A percentile compares a stretch with the other conserved stretches of the same genome.
Evolutionary conservation across 30 jellyfish, hydroid and myxozoan genomes (phyloP).

Genomic region (Nemopilema nomurai): DNA sequence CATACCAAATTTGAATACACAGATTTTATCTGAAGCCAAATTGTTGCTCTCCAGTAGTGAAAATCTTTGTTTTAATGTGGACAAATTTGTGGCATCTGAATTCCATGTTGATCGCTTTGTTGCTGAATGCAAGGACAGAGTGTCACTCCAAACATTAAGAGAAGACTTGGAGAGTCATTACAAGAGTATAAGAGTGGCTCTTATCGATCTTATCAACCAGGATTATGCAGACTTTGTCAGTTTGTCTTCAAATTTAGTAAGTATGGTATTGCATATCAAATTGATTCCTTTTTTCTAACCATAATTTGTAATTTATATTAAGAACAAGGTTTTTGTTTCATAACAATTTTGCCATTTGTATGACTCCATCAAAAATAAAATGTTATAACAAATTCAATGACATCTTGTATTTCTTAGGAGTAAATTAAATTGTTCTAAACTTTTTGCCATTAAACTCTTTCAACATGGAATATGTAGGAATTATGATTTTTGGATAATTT

Average conservation of each 20-base stretch:
- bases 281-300: no score
- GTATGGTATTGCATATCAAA: not conserved
- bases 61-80: slow-evolving; percentile 72
- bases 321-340: no score
- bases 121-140: slow-evolving; percentile 83
- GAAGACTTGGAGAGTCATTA: slow-evolving; percentile 89
- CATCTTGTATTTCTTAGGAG: no score
- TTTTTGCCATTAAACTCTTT: no score
- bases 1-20: not conserved
- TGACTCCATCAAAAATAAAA: no score
- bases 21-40: not conserved
- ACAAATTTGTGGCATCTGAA: slow-evolving; percentile 58
- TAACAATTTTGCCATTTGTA: no score
- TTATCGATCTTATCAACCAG: slow-evolving; percentile 82
- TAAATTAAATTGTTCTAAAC: no score
- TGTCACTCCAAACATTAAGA: slow-evolving; percentile 68
- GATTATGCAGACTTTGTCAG: slow-evolving; percentile 97
- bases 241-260: slow-evolving; percentile 86
- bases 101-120: slow-evolving; percentile 88
- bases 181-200: slow-evolving; percentile 86
- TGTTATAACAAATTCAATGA: no score
- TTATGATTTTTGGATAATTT: no score
- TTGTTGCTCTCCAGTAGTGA: slow-evolving; percentile 11
- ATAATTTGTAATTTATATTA: no score
- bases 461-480: no score